phyloP scores from a whole-genome alignment of 2,113 vertebrate species.

The Myrmecobius fasciatus region DNA sequence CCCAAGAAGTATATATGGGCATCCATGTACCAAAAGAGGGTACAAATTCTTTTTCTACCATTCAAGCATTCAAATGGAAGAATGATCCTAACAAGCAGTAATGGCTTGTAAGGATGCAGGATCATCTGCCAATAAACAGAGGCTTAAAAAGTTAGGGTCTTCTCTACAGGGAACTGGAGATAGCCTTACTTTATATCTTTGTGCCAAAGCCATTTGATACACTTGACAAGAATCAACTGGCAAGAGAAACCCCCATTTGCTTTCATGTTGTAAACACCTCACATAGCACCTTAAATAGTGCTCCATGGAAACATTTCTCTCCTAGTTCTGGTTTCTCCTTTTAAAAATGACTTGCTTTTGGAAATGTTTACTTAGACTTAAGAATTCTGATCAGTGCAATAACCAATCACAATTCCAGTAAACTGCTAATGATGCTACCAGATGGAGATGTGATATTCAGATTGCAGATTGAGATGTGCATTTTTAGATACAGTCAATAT shows the following conservation, averaged over 20 bases:
- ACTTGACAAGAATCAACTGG: not conserved
- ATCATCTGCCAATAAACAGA: constrained; percentile 59
- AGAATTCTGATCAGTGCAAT: not conserved
- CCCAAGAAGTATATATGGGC: not conserved
- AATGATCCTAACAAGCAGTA: constrained; percentile 15
- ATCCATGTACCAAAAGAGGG: not conserved
- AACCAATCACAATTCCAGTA: not conserved
- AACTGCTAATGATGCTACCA: not conserved
- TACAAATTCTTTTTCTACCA: constrained; percentile 51
- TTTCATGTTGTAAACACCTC: not conserved
- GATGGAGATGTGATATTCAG: not conserved
- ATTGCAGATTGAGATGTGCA: not conserved
- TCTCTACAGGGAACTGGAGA: constrained; percentile 49
- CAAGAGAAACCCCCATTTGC: fast-evolving
- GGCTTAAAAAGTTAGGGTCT: constrained; percentile 53
- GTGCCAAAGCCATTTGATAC: not conserved
- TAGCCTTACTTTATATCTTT: not conserved
- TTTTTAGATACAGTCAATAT: not conserved
- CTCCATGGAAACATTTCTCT: fast-evolving
- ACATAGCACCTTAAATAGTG: fast-evolving
- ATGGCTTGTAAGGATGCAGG: constrained; percentile 31
- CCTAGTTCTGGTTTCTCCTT: constrained; percentile 42
- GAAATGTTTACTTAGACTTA: not conserved
- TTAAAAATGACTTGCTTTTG: not conserved
- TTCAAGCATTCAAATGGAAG: constrained; percentile 52